Evolutionary conservation across 1,140 invertebrate genomes (phyloP).

Genomic region (Vollenhovia emeryi): DNA sequence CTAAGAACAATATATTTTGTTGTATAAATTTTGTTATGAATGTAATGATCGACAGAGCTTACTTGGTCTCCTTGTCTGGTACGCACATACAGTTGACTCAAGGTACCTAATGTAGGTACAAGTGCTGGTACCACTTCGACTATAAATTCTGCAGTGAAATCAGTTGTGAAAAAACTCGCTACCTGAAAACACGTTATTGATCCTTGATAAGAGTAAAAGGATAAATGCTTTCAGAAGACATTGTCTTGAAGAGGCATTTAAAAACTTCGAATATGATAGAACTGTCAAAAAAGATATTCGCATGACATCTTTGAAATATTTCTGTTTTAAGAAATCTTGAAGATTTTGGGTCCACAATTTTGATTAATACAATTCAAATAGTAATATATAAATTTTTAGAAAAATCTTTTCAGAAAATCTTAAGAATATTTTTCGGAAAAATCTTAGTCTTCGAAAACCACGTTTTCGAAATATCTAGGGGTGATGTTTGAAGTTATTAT

Average conservation of each 20-base stretch:
- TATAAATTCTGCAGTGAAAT: neutral
- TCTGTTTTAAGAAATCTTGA: neutral
- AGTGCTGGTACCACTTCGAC: neutral
- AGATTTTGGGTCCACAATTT: neutral
- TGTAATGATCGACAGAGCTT: neutral
- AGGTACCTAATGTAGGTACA: neutral
- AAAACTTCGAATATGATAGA: neutral
- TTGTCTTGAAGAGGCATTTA: neutral
- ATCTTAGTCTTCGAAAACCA: too few species aligned
- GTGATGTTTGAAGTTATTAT: neutral
- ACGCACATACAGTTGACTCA: neutral
- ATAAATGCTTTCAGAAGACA: neutral
- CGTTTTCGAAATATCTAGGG: too few species aligned
- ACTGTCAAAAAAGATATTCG: neutral
- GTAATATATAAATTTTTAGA: too few species aligned
- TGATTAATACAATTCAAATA: too few species aligned
- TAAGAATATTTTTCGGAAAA: too few species aligned
- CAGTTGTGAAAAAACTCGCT: neutral
- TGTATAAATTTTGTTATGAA: neutral
- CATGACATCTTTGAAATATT: neutral
- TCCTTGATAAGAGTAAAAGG: neutral
- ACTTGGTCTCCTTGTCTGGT: neutral
- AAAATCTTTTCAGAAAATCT: too few species aligned
- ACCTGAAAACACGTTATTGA: constrained; percentile 7
- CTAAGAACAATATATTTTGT: neutral